Evolutionary conservation across 2,797 vertebrate genomes (phyloP).

Genomic region (Cygnus olor): DNA sequence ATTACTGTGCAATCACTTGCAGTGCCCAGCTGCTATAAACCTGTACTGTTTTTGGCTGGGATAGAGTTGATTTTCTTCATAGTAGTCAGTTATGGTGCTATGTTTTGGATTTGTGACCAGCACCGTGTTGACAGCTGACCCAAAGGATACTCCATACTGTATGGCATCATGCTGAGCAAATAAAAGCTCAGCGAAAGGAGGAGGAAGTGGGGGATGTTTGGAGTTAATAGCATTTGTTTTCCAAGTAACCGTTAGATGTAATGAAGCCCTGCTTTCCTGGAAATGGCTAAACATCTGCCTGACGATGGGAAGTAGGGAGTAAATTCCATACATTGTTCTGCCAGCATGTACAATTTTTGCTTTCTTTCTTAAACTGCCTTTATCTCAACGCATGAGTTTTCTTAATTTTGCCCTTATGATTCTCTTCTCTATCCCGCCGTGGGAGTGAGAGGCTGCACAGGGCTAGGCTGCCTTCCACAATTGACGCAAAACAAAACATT

Average conservation of each 20-base stretch:
- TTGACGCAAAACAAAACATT: neutral
- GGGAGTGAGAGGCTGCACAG: too few species aligned
- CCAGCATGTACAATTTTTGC: too few species aligned
- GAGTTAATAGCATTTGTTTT: neutral
- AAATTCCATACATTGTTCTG: too few species aligned
- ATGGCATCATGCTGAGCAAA: too few species aligned
- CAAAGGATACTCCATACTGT: too few species aligned
- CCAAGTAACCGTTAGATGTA: neutral
- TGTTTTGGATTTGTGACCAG: neutral
- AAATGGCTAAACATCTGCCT: too few species aligned
- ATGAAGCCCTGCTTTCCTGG: neutral
- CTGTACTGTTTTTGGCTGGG: neutral
- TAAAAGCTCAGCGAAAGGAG: too few species aligned
- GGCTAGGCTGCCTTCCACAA: neutral
- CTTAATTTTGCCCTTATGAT: neutral
- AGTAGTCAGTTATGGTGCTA: neutral
- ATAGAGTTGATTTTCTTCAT: neutral
- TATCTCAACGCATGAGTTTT: neutral
- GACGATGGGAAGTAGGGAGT: too few species aligned
- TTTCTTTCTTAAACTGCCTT: too few species aligned
- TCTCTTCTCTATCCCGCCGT: neutral
- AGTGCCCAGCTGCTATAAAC: neutral
- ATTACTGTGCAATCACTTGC: neutral
- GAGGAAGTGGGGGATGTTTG: too few species aligned
- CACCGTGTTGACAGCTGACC: neutral